Evolutionary conservation across 2,888 invertebrate genomes (phyloP).

Genomic region (Spisula subtruncata): DNA sequence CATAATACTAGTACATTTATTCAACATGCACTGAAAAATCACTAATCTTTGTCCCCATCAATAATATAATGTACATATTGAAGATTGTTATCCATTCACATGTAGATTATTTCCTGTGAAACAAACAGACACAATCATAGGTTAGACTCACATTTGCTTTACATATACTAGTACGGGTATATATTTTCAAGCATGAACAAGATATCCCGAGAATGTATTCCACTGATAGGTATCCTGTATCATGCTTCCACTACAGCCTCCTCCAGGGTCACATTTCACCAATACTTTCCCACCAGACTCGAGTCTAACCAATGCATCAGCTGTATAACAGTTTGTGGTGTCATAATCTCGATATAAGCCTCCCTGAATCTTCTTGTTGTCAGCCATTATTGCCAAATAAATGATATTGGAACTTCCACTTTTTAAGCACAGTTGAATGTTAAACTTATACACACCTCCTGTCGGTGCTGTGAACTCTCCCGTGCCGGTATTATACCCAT

Average conservation of each 20-base stretch:
- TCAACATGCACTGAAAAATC: too few species aligned
- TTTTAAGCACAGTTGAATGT: background rate
- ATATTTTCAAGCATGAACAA: background rate
- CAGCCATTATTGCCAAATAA: background rate
- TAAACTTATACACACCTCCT: background rate
- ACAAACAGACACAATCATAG: too few species aligned
- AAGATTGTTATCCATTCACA: too few species aligned
- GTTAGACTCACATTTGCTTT: too few species aligned
- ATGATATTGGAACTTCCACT: background rate
- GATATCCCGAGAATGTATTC: background rate
- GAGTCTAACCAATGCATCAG: background rate
- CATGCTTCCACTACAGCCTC: background rate
- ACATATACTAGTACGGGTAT: too few species aligned
- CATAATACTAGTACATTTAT: too few species aligned
- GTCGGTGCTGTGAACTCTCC: background rate
- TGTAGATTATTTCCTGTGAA: too few species aligned
- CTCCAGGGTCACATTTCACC: background rate
- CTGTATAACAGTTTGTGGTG: background rate
- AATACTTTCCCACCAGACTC: background rate
- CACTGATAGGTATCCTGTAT: background rate
- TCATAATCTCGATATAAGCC: slow-evolving; percentile 1
- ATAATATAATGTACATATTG: too few species aligned
- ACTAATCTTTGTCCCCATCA: too few species aligned
- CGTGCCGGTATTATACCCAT: background rate
- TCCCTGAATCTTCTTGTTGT: background rate